Conservation (phyloP, 2,113 vertebrate genomes). For the Pedionomus torquatus region DNA sequence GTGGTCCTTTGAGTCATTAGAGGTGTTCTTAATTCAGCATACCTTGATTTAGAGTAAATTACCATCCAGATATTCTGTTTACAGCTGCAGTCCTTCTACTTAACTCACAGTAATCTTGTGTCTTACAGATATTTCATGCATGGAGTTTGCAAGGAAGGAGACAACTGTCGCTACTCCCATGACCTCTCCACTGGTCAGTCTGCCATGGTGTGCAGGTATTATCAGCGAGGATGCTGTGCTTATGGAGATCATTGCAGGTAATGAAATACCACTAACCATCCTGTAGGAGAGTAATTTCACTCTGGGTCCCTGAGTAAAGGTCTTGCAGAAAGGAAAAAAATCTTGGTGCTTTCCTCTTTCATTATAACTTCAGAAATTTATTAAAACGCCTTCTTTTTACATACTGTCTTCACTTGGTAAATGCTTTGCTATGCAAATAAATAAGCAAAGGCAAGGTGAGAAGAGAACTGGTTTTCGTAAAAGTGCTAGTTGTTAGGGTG, state of each 20-base stretch:
- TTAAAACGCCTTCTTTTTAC: neutral
- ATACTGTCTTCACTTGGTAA: neutral
- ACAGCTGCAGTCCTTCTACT: neutral
- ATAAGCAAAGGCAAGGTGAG: neutral
- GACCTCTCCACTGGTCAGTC: constrained; percentile 90
- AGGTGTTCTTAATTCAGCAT: neutral
- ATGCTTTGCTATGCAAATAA: neutral
- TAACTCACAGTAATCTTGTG: neutral
- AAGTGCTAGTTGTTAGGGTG: neutral
- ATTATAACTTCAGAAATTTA: neutral
- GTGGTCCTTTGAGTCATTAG: neutral
- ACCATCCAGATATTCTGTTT: neutral
- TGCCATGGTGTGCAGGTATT: constrained; percentile 94
- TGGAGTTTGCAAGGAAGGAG: constrained; percentile 97
- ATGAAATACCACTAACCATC: neutral
- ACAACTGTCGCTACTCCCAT: constrained; percentile 95
- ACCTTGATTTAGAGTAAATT: neutral
- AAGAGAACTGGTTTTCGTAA: neutral
- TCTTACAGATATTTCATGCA: constrained; percentile 94
- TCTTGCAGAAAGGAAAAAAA: neutral
- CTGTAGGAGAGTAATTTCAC: neutral
- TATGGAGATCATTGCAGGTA: constrained; percentile 98
- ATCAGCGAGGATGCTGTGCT: constrained; percentile 93
- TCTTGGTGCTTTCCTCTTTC: neutral
- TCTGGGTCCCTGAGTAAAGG: neutral